A percentile compares a stretch with the other conserved stretches of the same genome.
Evolutionary conservation across 2,888 invertebrate genomes (phyloP).

Genomic region (Archaeoteleia sp.): DNA sequence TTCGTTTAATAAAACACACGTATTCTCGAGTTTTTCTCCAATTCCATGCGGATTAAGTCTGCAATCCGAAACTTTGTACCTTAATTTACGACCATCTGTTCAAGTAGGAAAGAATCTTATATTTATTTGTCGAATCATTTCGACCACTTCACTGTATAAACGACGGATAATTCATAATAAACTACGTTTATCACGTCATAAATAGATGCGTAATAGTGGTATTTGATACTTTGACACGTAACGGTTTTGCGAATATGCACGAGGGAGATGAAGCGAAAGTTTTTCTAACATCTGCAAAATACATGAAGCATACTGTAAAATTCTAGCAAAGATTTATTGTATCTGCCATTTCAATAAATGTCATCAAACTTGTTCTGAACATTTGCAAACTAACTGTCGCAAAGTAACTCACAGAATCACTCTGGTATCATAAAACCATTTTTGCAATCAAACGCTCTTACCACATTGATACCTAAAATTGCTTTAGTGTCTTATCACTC

Average conservation of each 20-base stretch:
- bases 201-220: slow-evolving; percentile 37
- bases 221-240: slow-evolving; percentile 47
- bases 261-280: slow-evolving; percentile 20
- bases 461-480: no score
- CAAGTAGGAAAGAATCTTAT: slow-evolving; percentile 3
- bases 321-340: slow-evolving; percentile 12
- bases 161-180: slow-evolving; percentile 40
- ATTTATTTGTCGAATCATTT: slow-evolving; percentile 26
- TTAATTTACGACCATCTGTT: slow-evolving; percentile 25
- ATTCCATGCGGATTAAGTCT: slow-evolving; percentile 25
- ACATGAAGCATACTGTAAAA: slow-evolving; percentile 7
- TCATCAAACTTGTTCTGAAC: no score
- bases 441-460: no score
- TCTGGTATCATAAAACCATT: no score
- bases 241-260: slow-evolving; percentile 32
- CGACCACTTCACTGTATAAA: slow-evolving; percentile 5
- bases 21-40: background rate
- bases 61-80: slow-evolving; percentile 32
- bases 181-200: slow-evolving; percentile 44
- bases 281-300: slow-evolving; percentile 7
- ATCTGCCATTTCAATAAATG: slow-evolving; percentile 1
- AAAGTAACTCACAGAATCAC: no score
- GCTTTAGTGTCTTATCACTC: no score
- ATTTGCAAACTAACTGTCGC: no score
- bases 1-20: slow-evolving; percentile 3